Conservation (phyloP, 30 jellyfish, hydroid and myxozoan genomes). For the Euphysa ruthae region DNA sequence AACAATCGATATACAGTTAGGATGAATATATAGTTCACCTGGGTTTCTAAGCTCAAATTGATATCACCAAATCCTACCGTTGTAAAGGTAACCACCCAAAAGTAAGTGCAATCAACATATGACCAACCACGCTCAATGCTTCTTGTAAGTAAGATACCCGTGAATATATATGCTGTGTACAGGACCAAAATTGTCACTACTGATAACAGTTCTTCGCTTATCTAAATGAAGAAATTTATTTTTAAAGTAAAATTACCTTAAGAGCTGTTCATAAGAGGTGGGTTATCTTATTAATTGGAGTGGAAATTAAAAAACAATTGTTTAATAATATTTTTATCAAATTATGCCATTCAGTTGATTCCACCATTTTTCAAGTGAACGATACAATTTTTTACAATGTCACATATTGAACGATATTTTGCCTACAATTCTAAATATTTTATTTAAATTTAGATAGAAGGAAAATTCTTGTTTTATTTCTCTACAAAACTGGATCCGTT, state of each 20-base stretch:
- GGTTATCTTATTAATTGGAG: no score
- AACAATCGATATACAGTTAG: conserved; percentile 7
- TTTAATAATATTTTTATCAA: background rate
- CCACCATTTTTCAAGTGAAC: no score
- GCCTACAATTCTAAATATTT: no score
- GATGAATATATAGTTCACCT: background rate
- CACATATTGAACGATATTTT: no score
- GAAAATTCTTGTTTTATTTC: no score
- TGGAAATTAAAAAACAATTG: background rate
- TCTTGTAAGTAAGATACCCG: background rate
- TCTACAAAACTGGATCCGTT: no score
- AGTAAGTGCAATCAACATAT: background rate
- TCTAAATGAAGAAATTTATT: no score
- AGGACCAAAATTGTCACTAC: conserved; percentile 5
- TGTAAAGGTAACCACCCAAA: conserved; percentile 15
- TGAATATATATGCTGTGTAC: background rate
- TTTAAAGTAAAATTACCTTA: no score
- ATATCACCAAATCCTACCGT: conserved; percentile 28
- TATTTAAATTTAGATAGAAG: no score
- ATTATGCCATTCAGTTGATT: background rate
- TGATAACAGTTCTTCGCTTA: conserved; percentile 14
- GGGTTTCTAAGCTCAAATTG: background rate
- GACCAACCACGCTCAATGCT: background rate
- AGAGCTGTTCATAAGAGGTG: no score
- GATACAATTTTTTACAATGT: no score